Evolutionary conservation across 2,113 vertebrate species (phyloP).

Genomic region (Parotia lawesii): DNA sequence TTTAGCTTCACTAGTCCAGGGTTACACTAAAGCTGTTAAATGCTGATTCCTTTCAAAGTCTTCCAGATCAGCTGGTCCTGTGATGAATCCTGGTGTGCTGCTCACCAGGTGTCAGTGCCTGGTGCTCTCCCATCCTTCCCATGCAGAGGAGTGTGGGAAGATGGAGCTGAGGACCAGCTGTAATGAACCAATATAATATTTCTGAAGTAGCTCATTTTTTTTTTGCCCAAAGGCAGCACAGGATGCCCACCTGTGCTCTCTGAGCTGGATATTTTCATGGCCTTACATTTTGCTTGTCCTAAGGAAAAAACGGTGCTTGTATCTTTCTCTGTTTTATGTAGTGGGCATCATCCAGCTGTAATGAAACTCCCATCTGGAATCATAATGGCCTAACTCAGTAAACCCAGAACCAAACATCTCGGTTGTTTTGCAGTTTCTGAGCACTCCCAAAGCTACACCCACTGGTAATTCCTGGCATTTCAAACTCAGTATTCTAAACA

Average conservation of each 20-base stretch:
- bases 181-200: not conserved
- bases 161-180: not conserved
- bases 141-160: not conserved
- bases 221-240: not conserved
- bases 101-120: fast-evolving
- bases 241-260: not conserved
- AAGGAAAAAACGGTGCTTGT: not conserved
- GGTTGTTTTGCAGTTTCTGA: conserved; percentile 14
- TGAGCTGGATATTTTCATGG: not conserved
- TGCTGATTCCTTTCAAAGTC: not conserved
- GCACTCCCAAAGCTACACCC: not conserved
- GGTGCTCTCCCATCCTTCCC: not conserved
- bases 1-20: not conserved
- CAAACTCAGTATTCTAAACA: conserved; percentile 27
- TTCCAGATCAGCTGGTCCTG: not conserved
- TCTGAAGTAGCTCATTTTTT: not conserved
- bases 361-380: conserved; percentile 17
- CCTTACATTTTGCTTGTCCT: not conserved
- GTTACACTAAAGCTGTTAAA: not conserved
- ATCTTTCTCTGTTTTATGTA: not conserved
- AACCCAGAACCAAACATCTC: not conserved
- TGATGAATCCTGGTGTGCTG: not conserved
- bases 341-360: not conserved
- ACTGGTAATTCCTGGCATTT: conserved; percentile 41
- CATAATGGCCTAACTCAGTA: not conserved